Evolutionary conservation across 2,888 invertebrate species (phyloP).

Genomic region (Pseudococcus viburni): DNA sequence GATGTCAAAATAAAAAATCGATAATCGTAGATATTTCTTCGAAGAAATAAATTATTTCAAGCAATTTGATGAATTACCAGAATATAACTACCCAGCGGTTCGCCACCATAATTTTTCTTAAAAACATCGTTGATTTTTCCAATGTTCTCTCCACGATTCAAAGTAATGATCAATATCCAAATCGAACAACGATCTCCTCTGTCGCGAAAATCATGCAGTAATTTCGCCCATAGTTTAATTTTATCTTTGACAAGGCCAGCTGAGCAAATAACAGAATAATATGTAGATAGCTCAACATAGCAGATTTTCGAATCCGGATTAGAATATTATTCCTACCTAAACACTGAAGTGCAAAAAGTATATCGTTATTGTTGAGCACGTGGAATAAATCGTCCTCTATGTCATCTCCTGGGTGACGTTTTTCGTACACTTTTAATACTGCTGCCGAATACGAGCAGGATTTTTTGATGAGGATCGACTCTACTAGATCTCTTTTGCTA

Average conservation of each 20-base stretch:
- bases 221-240: not conserved
- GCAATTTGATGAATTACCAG: not conserved
- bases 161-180: not conserved
- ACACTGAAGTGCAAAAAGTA: not conserved
- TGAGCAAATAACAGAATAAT: not conserved
- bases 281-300: not conserved
- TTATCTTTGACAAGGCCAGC: not conserved
- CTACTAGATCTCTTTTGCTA: not conserved
- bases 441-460: not conserved
- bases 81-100: not conserved
- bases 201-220: not conserved
- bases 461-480: not conserved
- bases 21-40: not conserved
- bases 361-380: not conserved
- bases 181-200: not conserved
- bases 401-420: conserved; percentile 26
- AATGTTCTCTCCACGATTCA: not conserved
- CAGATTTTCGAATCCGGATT: not conserved
- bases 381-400: conserved; percentile 10
- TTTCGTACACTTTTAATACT: not conserved
- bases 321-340: not conserved
- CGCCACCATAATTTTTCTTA: not conserved
- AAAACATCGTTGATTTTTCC: not conserved
- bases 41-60: not conserved
- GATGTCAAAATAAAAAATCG: not conserved